phyloP scores from a whole-genome alignment of 2,888 invertebrate genomes.

The Hylaea fasciaria region DNA sequence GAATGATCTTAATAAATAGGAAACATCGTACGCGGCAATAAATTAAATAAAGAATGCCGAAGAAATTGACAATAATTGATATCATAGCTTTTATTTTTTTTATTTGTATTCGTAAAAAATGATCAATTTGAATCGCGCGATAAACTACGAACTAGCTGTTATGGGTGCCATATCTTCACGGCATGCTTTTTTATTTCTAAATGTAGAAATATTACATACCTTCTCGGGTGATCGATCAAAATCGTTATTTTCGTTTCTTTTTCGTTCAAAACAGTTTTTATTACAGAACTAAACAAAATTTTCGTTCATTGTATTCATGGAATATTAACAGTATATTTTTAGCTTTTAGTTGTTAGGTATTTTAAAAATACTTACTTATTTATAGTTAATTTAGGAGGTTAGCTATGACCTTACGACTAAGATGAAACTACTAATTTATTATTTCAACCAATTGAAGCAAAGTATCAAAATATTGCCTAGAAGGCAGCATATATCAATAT shows the following conservation, averaged over 20 bases:
- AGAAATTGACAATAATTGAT: slow-evolving; percentile 1
- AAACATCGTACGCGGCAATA: background rate
- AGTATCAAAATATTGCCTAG: slow-evolving; percentile 20
- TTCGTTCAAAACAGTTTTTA: background rate
- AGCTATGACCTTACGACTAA: slow-evolving; percentile 39
- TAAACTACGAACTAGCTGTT: slow-evolving; percentile 3
- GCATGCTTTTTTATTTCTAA: slow-evolving; percentile 8
- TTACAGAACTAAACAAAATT: slow-evolving; percentile 2
- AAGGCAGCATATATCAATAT: slow-evolving; percentile 12
- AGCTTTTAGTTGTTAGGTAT: slow-evolving; percentile 16
- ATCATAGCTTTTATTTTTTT: no score
- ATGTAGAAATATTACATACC: slow-evolving; percentile 2
- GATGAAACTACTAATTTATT: slow-evolving; percentile 29
- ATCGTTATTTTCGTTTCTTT: slow-evolving; percentile 1
- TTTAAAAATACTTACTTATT: slow-evolving; percentile 20
- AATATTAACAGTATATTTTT: slow-evolving; percentile 1
- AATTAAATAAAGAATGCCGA: slow-evolving; percentile 8
- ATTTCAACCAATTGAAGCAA: slow-evolving; percentile 26
- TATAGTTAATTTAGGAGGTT: slow-evolving; percentile 22
- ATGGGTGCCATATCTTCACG: slow-evolving; percentile 6
- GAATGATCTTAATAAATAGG: slow-evolving; percentile 10
- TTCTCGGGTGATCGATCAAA: slow-evolving; percentile 1
- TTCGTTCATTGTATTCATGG: slow-evolving; percentile 5
- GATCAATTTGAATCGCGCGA: slow-evolving; percentile 4
- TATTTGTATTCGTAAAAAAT: background rate